A percentile compares a stretch with the other conserved stretches of the same genome.
Evolutionary conservation across 2,888 invertebrate genomes (phyloP).

Genomic region (Parthenolecanium corni): DNA sequence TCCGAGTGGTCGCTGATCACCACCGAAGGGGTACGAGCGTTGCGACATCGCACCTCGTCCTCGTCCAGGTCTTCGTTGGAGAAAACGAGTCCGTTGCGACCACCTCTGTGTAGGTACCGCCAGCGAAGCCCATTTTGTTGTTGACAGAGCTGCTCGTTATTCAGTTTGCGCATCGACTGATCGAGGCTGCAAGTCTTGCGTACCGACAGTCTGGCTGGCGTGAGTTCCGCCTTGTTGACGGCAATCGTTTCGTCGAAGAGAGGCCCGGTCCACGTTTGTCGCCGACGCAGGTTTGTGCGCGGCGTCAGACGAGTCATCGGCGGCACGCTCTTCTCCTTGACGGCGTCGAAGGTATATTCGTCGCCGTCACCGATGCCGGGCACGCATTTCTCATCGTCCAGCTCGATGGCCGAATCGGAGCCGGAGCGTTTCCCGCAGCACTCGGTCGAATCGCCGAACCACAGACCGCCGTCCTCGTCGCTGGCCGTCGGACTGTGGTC

Average conservation of each 20-base stretch:
- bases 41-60: conserved; percentile 43
- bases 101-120: neutral
- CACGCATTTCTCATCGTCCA: conserved; percentile 15
- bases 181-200: conserved; percentile 23
- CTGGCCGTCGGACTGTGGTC: conserved; percentile 18
- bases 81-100: neutral
- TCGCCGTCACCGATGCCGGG: neutral
- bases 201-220: neutral
- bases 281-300: neutral
- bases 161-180: conserved; percentile 2
- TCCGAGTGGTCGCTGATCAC: conserved; percentile 80
- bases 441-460: conserved; percentile 9
- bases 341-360: neutral
- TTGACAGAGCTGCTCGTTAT: neutral
- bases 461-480: conserved; percentile 29
- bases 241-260: neutral
- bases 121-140: neutral
- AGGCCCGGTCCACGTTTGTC: conserved; percentile 27
- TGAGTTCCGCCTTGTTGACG: neutral
- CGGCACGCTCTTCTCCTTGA: neutral
- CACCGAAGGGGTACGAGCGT: conserved; percentile 71
- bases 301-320: neutral
- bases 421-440: neutral
- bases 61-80: conserved; percentile 21
- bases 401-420: conserved; percentile 17